Evolutionary conservation across 2,888 invertebrate genomes (phyloP), one percentile per base, ranked within the genome.

Genomic region (Melieria omissa): DNA sequence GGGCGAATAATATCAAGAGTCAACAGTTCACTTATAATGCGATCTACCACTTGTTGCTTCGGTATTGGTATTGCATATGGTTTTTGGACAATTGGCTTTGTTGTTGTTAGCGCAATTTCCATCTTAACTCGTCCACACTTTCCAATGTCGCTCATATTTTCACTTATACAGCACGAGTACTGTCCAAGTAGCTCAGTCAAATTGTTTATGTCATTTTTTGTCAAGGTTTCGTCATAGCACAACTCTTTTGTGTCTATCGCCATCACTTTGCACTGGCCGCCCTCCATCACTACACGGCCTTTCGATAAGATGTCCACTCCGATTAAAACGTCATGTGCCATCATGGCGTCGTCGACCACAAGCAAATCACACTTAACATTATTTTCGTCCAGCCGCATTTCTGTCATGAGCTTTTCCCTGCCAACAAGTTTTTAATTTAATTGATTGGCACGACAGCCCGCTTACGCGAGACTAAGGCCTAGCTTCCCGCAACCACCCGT

Each of bases 231-330:
- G 29, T 29, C 29, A 29, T 29, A 29, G 29, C 29, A 29, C 29
- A 29, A 29, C 29, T 29, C 29, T 1, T 12, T 45, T 42, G 8
- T 7, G 14, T 61, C 61, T 45, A 61, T 61, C 12, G 61, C 44
- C 61, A 61, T 61, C 6, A 61, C 29, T 5, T 29, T 57, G 44
- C 61, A 61, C 45, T n/a, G n/a, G 4, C 61, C 61, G 46, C 44
- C 61, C 61, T 61, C 61, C 5, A 61, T 61, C 44, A 61, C n/a
- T 45, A 61, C 61, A n/a, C 46, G 44, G n/a, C 41, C 61, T 14
- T 44, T 61, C 46, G 61, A 61, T 42, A 61, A 44, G 0, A 44
- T 61, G 46, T 61, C 61, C 14, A 61, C 46, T 61, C 44, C 61
- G 12, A 61, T n/a, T 29, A 61, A 42, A n/a, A 44, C 41, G 44